Evolutionary conservation across 2,888 invertebrate genomes (phyloP), one percentile per base, ranked within the genome.

Genomic region (Phortica magna): DNA sequence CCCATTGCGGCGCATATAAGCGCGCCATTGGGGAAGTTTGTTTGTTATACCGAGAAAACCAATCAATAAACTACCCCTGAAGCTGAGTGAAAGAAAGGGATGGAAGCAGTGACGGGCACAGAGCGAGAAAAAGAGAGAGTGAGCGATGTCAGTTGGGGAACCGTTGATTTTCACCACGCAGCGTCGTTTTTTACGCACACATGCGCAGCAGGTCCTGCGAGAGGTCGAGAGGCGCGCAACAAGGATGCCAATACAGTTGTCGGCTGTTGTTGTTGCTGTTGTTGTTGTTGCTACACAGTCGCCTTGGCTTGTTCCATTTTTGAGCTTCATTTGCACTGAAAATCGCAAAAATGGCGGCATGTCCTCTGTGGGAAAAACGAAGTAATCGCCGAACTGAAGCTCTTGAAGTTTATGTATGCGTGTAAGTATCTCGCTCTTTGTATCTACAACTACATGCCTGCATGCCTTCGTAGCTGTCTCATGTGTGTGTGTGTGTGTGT

Each of bases 271-370:
- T 9, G 48, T 57, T 71, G n/a, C 14, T 7, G 75, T 73, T 43
- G 72, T 55, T 22, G 22, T 61, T 73, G 39, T 19, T 55, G 68
- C 78, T 70, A 72, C 61, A 19, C 48, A 10, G 7, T 17, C 41
- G 22, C 73, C 43, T 78, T 71, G 79, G 78, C 79, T 79, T 80
- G 81, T 79, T 77, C 77, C 78, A 74, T 79, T 77, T 83, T 82
- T 86, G 81, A 82, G 82, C 83, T 81, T 85, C 76, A 79, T 85
- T 86, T 84, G 83, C 84, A 85, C 84, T 81, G 80, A 81, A 83
- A 85, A 84, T 84, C 79, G 85, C 82, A 87, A 88, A 87, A 87
- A 87, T 87, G 86, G 88, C 86, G 86, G 80, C 84, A 55, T 22
- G 2, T 71, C 19, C 39, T 55, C 22, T 59, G 59, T 39, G n/a